phyloP scores from a whole-genome alignment of 1,140 invertebrate species.

The Papilio machaon region DNA sequence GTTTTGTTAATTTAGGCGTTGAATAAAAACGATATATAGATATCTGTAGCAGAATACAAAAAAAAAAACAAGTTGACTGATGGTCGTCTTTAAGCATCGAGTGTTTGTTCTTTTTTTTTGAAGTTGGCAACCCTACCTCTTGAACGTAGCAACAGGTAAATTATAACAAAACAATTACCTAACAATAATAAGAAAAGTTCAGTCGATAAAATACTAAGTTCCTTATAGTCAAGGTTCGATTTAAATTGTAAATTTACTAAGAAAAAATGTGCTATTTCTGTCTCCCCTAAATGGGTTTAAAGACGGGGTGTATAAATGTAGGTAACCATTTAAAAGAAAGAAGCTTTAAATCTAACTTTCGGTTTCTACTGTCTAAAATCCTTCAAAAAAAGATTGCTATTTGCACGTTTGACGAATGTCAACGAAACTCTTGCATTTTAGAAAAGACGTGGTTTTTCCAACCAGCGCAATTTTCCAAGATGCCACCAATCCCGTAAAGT shows the following conservation, averaged over 20 bases:
- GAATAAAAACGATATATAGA: neutral
- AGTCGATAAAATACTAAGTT: neutral
- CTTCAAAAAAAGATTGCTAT: neutral
- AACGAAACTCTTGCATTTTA: neutral
- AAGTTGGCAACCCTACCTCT: neutral
- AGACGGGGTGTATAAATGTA: neutral
- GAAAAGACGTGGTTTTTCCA: neutral
- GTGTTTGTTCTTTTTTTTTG: neutral
- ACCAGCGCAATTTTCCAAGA: neutral
- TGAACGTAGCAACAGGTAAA: conserved; percentile 1
- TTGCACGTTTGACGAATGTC: too few species aligned
- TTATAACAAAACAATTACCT: neutral
- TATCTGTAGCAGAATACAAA: too few species aligned
- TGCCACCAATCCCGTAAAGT: too few species aligned
- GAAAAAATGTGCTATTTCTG: neutral
- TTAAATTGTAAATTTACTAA: neutral
- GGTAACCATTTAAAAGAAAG: neutral
- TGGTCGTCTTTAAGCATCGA: neutral
- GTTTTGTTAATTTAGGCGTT: neutral
- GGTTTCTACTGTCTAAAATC: too few species aligned
- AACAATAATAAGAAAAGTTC: neutral
- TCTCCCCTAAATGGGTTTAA: neutral
- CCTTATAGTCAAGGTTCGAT: neutral
- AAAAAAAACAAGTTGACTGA: too few species aligned
- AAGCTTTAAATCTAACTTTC: neutral